phyloP scores from a whole-genome alignment of 2,797 vertebrate genomes.

The Gymnoscopelus braueri region DNA sequence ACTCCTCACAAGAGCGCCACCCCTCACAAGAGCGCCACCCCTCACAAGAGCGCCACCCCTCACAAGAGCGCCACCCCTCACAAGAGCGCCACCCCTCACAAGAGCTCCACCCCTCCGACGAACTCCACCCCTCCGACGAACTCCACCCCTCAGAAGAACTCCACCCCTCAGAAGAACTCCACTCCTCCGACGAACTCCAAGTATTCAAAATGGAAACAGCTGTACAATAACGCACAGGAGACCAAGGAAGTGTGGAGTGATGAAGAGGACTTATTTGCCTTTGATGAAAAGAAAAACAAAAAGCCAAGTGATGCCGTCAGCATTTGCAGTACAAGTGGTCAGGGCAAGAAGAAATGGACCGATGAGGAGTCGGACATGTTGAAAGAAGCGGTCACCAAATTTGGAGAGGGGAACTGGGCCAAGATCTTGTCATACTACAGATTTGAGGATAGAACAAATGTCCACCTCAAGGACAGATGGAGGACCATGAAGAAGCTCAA shows the following conservation, averaged over 20 bases:
- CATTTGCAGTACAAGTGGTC: too few relatives aligned
- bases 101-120: constrained; percentile 63
- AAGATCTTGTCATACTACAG: constrained; percentile 60
- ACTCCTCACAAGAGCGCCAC: constrained; percentile 52
- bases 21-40: constrained; percentile 58
- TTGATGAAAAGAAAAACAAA: neutral
- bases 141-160: too few relatives aligned
- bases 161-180: neutral
- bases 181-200: too few relatives aligned
- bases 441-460: constrained; percentile 69
- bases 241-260: constrained; percentile 73
- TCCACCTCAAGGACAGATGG: constrained; percentile 83
- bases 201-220: constrained; percentile 25
- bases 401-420: constrained; percentile 80
- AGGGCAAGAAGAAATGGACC: constrained; percentile 57
- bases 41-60: constrained; percentile 19
- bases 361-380: constrained; percentile 67
- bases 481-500: constrained; percentile 76
- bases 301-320: too few relatives aligned
- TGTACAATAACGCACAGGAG: constrained; percentile 49
- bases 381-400: constrained; percentile 72
- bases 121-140: neutral
- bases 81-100: constrained; percentile 63
- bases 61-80: constrained; percentile 12
- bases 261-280: constrained; percentile 60